These are phyloP conservation scores for Acrobasis consociella DNA, from an alignment of 2,888 invertebrate species.

Conservation along the genomic window DNA sequence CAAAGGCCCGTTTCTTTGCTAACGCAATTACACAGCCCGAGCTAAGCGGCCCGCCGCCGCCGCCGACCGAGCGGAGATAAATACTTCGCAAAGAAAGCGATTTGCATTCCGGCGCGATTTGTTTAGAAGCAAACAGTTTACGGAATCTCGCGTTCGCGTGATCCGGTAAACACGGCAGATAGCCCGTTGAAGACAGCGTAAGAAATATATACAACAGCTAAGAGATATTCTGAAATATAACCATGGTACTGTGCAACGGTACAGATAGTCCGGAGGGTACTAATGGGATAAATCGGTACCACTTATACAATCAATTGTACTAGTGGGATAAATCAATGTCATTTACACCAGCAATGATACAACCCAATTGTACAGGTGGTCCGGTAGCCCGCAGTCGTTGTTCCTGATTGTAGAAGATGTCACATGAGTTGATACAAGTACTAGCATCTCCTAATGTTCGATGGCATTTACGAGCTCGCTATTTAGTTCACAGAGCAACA, in stretches of 20 bases:
- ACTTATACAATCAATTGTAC: too few species aligned
- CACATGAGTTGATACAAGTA: too few species aligned
- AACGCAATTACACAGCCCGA: constrained; percentile 3
- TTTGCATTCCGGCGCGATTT: constrained; percentile 19
- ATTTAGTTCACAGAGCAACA: too few species aligned
- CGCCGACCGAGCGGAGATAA: background rate
- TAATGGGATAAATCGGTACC: too few species aligned
- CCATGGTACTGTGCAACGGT: too few species aligned
- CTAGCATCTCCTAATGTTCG: too few species aligned
- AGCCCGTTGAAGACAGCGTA: background rate
- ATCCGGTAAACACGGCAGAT: constrained; percentile 6
- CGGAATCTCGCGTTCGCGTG: constrained; percentile 24
- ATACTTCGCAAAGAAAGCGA: constrained; percentile 10
- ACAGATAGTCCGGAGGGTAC: too few species aligned
- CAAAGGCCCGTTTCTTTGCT: constrained; percentile 2
- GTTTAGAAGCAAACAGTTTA: constrained; percentile 28
- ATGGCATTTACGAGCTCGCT: too few species aligned
- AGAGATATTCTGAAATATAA: background rate
- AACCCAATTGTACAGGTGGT: too few species aligned
- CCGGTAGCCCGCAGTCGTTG: background rate
- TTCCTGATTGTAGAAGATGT: too few species aligned
- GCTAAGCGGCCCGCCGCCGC: background rate
- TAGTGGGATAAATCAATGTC: too few species aligned
- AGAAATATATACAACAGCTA: background rate
- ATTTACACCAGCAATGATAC: too few species aligned